Evolutionary conservation across 2,888 invertebrate genomes (phyloP).

Genomic region (Volucella zonaria): DNA sequence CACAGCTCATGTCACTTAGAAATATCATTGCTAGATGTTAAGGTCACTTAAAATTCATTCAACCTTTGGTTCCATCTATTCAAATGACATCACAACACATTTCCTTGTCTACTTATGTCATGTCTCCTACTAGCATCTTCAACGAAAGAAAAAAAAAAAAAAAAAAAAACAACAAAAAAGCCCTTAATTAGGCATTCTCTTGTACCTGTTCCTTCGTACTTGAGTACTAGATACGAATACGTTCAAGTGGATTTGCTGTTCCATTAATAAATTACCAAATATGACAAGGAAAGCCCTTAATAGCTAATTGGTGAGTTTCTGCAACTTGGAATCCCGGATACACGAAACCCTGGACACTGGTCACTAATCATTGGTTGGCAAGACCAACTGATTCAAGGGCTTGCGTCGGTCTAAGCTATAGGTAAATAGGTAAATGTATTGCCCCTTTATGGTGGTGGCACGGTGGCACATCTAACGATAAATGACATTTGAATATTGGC

Average conservation of each 20-base stretch:
- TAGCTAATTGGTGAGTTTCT: conserved; percentile 56
- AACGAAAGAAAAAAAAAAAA: not conserved
- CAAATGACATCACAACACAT: conserved; percentile 21
- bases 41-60: not conserved
- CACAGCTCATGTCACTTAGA: too few relatives aligned
- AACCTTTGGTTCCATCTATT: not conserved
- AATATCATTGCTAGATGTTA: too few relatives aligned
- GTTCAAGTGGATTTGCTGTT: not conserved
- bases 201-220: conserved; percentile 7
- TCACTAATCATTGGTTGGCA: conserved; percentile 12
- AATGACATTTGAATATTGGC: conserved; percentile 71
- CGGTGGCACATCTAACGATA: conserved; percentile 24
- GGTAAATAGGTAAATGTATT: not conserved
- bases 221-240: not conserved
- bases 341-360: conserved; percentile 1
- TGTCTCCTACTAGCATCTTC: not conserved
- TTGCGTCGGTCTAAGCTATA: too few relatives aligned
- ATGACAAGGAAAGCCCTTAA: conserved; percentile 64
- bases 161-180: too few relatives aligned
- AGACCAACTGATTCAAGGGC: too few relatives aligned
- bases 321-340: conserved; percentile 43
- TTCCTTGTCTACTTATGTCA: conserved; percentile 56
- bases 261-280: conserved; percentile 68
- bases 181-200: conserved; percentile 52
- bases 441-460: conserved; percentile 29